phyloP scores from a whole-genome alignment of 2,888 invertebrate genomes.

The Iphiclides podalirius region DNA sequence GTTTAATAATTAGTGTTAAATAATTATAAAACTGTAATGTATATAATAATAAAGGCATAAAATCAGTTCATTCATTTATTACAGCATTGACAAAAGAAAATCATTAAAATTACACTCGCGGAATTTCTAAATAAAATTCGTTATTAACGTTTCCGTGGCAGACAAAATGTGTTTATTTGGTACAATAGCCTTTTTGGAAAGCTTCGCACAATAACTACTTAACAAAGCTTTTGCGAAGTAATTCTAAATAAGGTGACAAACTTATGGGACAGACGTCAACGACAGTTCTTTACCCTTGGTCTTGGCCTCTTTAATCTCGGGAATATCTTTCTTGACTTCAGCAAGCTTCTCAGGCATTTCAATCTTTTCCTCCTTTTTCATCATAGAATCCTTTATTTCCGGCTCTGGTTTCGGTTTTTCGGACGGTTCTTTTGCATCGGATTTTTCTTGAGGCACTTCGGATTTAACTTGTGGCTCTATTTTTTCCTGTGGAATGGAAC shows the following conservation, averaged over 20 bases:
- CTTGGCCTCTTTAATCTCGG: constrained; percentile 30
- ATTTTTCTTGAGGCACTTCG: constrained; percentile 43
- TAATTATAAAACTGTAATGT: no score
- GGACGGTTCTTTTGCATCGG: constrained; percentile 38
- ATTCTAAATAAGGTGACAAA: neutral
- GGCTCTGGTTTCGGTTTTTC: constrained; percentile 37
- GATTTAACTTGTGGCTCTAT: constrained; percentile 43
- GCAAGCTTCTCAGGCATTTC: constrained; percentile 29
- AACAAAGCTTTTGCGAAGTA: constrained; percentile 8
- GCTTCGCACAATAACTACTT: constrained; percentile 21
- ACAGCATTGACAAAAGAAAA: constrained; percentile 42
- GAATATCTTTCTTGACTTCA: constrained; percentile 23
- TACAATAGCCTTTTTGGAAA: constrained; percentile 48
- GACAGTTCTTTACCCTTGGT: constrained; percentile 15
- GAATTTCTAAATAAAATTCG: constrained; percentile 41
- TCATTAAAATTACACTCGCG: constrained; percentile 51
- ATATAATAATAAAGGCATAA: neutral
- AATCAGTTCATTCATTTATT: constrained; percentile 37
- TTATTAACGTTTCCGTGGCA: constrained; percentile 16
- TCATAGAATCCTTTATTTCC: constrained; percentile 28
- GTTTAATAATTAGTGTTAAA: no score
- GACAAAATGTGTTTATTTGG: constrained; percentile 58
- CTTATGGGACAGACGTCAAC: constrained; percentile 8
- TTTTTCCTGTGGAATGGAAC: constrained; percentile 41
- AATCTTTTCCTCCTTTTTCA: constrained; percentile 28